Percentiles rank a stretch among this genome's conserved stretches.
Conservation (phyloP, 1,140 invertebrate species). For the Pseudachorutes palmiensis region DNA sequence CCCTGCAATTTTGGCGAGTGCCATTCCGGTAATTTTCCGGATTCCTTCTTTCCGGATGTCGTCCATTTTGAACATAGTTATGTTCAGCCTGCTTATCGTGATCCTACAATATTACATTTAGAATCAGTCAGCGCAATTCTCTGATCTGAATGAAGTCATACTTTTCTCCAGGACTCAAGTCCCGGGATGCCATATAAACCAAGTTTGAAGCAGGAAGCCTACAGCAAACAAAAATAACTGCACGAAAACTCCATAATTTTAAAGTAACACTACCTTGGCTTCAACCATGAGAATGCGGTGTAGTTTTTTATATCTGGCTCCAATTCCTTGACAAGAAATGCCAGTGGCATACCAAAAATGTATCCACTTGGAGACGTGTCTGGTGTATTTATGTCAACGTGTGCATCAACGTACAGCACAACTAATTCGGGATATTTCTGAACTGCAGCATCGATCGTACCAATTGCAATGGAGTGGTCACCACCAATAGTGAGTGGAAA, state of each 20-base stretch:
- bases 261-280: not conserved
- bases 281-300: constrained; percentile 20
- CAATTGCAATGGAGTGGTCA: constrained; percentile 80
- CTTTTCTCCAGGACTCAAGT: no score
- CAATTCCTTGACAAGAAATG: constrained; percentile 22
- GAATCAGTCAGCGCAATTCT: no score
- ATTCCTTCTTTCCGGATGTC: constrained; percentile 71
- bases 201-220: no score
- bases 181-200: no score
- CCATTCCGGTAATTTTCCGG: constrained; percentile 60
- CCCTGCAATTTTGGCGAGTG: constrained; percentile 55
- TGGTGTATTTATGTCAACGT: constrained; percentile 87
- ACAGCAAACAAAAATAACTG: no score
- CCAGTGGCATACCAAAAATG: constrained; percentile 82
- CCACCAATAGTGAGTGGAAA: constrained; percentile 58
- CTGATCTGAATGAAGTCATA: no score
- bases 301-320: constrained; percentile 16
- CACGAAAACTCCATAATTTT: not conserved
- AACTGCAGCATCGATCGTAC: constrained; percentile 61
- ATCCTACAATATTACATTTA: no score
- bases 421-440: constrained; percentile 57
- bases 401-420: constrained; percentile 90
- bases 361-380: constrained; percentile 69
- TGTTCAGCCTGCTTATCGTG: no score
- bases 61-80: constrained; percentile 45